phyloP scores from a whole-genome alignment of 2,113 vertebrate genomes.

The Pantherophis guttatus region DNA sequence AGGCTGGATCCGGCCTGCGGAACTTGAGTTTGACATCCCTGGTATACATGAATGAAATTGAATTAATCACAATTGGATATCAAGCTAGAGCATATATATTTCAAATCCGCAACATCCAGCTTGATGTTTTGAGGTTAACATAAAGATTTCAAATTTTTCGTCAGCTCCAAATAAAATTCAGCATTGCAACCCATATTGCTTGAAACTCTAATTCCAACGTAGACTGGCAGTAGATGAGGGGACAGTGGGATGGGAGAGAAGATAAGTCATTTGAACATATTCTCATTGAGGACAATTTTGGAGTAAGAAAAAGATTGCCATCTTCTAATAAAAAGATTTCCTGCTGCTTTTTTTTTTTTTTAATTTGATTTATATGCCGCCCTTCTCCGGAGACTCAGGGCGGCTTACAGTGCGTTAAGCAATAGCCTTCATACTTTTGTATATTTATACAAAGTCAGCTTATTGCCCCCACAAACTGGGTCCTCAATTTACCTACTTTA shows the following conservation, averaged over 20 bases:
- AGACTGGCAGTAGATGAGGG: not conserved
- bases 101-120: not conserved
- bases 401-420: too few species aligned
- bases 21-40: too few species aligned
- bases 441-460: too few species aligned
- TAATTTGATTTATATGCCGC: too few species aligned
- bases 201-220: not conserved
- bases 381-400: too few species aligned
- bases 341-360: not conserved
- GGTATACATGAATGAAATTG: not conserved
- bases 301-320: not conserved
- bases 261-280: not conserved
- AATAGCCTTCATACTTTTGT: too few species aligned
- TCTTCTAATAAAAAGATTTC: not conserved
- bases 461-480: too few species aligned
- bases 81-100: not conserved
- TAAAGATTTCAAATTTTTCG: not conserved
- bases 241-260: not conserved
- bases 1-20: too few species aligned
- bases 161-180: not conserved
- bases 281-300: not conserved
- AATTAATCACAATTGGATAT: not conserved
- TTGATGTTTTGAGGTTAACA: not conserved
- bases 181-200: not conserved
- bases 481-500: too few species aligned